Evolutionary conservation across 2,888 invertebrate species (phyloP).

Genomic region (Heliconius ethilla): DNA sequence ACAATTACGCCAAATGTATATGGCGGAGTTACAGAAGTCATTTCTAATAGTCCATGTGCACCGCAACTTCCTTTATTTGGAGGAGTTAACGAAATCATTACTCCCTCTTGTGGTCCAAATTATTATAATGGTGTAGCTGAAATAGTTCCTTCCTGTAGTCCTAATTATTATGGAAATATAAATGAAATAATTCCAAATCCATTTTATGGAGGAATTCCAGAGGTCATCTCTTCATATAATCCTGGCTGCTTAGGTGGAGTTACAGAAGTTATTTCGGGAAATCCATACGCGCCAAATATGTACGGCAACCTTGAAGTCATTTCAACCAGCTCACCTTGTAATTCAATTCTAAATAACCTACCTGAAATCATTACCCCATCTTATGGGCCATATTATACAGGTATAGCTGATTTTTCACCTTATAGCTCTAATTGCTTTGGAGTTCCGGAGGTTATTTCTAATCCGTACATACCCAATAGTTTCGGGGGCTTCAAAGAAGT

Average conservation of each 20-base stretch:
- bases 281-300: slow-evolving; percentile 13
- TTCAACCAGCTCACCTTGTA: slow-evolving; percentile 9
- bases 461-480: slow-evolving; percentile 23
- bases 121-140: slow-evolving; percentile 43
- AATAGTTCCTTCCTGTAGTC: slow-evolving; percentile 29
- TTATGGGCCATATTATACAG: slow-evolving; percentile 15
- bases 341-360: slow-evolving; percentile 14
- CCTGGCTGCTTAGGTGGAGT: slow-evolving; percentile 24
- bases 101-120: slow-evolving; percentile 39
- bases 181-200: slow-evolving; percentile 32
- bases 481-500: slow-evolving; percentile 27
- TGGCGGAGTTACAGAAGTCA: slow-evolving; percentile 36
- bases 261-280: slow-evolving; percentile 27
- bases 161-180: slow-evolving; percentile 32
- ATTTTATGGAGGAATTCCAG: slow-evolving; percentile 29
- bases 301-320: slow-evolving; percentile 27
- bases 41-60: slow-evolving; percentile 35
- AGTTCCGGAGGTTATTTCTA: slow-evolving; percentile 33
- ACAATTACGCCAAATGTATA: slow-evolving; percentile 33
- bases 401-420: slow-evolving; percentile 19
- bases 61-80: slow-evolving; percentile 28
- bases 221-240: slow-evolving; percentile 28
- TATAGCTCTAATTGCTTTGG: slow-evolving; percentile 15
- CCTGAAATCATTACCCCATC: slow-evolving; percentile 21
- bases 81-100: slow-evolving; percentile 39